Evolutionary conservation across 2,113 vertebrate genomes (phyloP), one percentile per base, ranked within the genome.

Genomic region (Myodes glareolus): DNA sequence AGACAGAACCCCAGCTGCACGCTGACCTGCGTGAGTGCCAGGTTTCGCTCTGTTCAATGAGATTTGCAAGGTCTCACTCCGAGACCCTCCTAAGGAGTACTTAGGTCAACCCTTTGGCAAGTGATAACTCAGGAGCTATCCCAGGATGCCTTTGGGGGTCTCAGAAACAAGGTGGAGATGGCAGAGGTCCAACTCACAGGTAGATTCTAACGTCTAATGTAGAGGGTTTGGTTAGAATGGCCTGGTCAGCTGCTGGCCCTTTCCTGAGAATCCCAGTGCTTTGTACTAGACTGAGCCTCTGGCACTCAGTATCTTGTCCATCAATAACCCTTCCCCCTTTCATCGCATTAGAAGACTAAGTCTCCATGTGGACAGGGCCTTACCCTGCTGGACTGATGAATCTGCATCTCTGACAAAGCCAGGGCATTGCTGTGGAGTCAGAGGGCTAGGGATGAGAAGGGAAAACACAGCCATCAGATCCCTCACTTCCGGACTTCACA

Each of bases 401-500:
- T 63, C 33, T 17, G 33, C 13, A 10, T 27, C 16, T 14, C 4
- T n/a, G 55, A 14, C 55, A 68, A 23, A 27, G 42, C 29, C 0
- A 0, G 4, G 33, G 3, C 3, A 5, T 36, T 63, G 0, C 19
- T 27, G 3, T 21, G 36, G 85, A 58, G 50, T 36, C 55, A 11
- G 3, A 1, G 47, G 72, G 70, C 82, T 65, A 27, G 33, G 5
- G 0, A 2, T 2, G 3, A 12, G 9, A 11, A 25, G 16, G 1
- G 39, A 27, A 23, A 1, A 13, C 0, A 7, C 25, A 5, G 0
- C 0, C 0, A 2, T 1, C 0, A 3, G 11, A 55, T 12, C 0
- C 17, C 55, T 19, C 39, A 0, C 31, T 7, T 12, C 67, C 50
- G 17, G 67, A 23, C 11, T 14, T 55, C 25, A 10, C 3, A 25